These are phyloP conservation scores for Ceyx melanurus DNA, from an alignment of 2,113 vertebrate species.

Conservation along the genomic window DNA sequence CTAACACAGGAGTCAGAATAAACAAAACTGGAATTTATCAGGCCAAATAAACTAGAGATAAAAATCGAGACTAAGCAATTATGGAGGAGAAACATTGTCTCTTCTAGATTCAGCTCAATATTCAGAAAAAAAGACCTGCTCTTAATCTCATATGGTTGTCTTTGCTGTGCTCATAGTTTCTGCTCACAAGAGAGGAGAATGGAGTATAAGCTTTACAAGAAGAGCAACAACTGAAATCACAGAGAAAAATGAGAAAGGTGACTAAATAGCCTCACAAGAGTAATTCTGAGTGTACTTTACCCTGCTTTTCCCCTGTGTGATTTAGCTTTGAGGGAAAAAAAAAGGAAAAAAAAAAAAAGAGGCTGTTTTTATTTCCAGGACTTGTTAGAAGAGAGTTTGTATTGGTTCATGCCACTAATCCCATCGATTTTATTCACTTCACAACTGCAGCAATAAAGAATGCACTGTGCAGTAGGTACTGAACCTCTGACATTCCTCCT, in stretches of 20 bases:
- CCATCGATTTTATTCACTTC: not conserved
- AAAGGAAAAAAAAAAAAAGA: too few relatives aligned
- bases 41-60: not conserved
- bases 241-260: not conserved
- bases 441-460: not conserved
- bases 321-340: not conserved
- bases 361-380: not conserved
- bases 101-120: not conserved
- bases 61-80: not conserved
- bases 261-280: not conserved
- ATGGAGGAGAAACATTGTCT: not conserved
- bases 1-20: not conserved
- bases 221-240: not conserved
- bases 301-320: not conserved
- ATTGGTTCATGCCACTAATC: not conserved
- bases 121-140: not conserved
- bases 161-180: not conserved
- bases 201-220: not conserved
- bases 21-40: not conserved
- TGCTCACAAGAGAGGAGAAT: fast-evolving
- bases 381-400: not conserved
- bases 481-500: not conserved
- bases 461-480: not conserved
- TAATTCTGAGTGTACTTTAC: not conserved
- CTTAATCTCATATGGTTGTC: not conserved